A percentile compares a stretch with the other conserved stretches of the same genome.
Evolutionary conservation across 2,888 invertebrate species (phyloP).

Genomic region (Chymomyza amoena): DNA sequence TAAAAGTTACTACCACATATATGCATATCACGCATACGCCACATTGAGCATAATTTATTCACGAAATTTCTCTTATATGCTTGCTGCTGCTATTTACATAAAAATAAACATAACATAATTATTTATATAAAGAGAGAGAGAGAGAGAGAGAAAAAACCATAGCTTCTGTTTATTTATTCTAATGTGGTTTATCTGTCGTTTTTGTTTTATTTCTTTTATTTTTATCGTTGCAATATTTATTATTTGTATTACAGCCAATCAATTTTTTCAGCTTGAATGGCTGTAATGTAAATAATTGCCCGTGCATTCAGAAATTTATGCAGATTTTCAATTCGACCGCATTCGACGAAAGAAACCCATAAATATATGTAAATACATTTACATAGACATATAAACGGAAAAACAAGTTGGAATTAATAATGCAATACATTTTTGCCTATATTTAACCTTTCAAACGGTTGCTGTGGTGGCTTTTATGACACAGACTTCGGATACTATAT

Average conservation of each 20-base stretch:
- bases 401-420: neutral
- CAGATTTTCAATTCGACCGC: neutral
- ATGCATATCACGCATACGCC: neutral
- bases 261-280: slow-evolving; percentile 38
- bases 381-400: neutral
- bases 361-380: neutral
- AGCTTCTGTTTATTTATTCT: slow-evolving; percentile 15
- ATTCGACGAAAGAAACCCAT: neutral
- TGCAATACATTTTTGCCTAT: neutral
- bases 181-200: slow-evolving; percentile 7
- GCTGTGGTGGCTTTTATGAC: too few relatives aligned
- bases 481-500: too few relatives aligned
- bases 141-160: neutral
- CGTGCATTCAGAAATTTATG: slow-evolving; percentile 27
- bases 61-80: neutral
- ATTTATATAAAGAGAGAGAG: neutral
- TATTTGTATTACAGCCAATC: slow-evolving; percentile 38
- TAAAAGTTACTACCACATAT: neutral
- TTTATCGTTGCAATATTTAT: slow-evolving; percentile 12
- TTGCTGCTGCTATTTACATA: slow-evolving; percentile 1
- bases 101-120: neutral
- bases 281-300: slow-evolving; percentile 36
- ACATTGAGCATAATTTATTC: neutral
- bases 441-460: neutral
- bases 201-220: neutral